Conservation (phyloP, 2,888 invertebrate species). For the Drosophila sordidapex region DNA sequence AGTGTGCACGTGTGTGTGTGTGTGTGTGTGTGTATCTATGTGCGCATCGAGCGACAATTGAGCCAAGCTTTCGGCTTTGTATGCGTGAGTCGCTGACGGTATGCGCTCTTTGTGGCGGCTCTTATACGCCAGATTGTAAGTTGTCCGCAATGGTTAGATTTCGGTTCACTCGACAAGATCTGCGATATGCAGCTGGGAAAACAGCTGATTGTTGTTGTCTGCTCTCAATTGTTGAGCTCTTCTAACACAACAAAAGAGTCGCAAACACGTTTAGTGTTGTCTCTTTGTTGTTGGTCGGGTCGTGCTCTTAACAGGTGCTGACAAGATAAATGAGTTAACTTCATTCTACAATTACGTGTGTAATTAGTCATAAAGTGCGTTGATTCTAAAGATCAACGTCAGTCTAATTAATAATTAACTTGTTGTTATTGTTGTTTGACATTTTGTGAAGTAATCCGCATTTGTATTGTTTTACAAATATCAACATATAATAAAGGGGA, state of each 20-base stretch:
- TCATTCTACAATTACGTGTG: slow-evolving; percentile 52
- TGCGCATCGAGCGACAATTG: slow-evolving; percentile 48
- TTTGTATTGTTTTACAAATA: slow-evolving; percentile 45
- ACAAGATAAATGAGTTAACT: slow-evolving; percentile 57
- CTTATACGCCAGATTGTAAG: slow-evolving; percentile 47
- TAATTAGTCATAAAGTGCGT: slow-evolving; percentile 80
- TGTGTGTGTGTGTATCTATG: slow-evolving; percentile 53
- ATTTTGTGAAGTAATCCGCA: slow-evolving; percentile 38
- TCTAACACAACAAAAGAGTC: slow-evolving; percentile 11
- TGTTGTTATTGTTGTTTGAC: slow-evolving; percentile 55
- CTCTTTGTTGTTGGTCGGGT: slow-evolving; percentile 29
- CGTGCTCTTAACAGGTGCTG: slow-evolving; percentile 43
- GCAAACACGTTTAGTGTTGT: neutral
- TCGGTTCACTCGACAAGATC: neutral
- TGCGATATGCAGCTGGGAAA: slow-evolving; percentile 8
- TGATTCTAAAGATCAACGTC: slow-evolving; percentile 68
- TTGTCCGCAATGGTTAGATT: slow-evolving; percentile 33
- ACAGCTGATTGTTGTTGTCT: slow-evolving; percentile 41
- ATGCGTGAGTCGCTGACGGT: slow-evolving; percentile 28
- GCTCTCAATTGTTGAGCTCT: slow-evolving; percentile 17
- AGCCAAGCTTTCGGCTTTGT: slow-evolving; percentile 60
- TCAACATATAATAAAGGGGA: slow-evolving; percentile 18
- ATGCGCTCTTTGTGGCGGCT: slow-evolving; percentile 42
- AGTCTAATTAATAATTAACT: slow-evolving; percentile 62
- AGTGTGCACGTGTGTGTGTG: neutral